Base-by-base conservation (phyloP, 2,113 vertebrate species). In the Ibidorhyncha struthersii region DNA sequence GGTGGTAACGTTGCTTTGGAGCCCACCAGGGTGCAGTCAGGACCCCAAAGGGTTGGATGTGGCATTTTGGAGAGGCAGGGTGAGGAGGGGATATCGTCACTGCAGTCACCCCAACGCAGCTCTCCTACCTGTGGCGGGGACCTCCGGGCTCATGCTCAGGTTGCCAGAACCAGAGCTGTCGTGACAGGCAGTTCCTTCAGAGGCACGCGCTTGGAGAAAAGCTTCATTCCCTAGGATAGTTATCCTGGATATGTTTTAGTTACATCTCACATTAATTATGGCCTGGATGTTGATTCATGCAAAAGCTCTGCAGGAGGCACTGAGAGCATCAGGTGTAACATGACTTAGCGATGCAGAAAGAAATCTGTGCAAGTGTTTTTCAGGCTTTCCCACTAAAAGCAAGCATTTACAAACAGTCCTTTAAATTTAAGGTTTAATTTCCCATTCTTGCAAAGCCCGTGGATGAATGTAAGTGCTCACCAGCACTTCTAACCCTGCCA, bases 331-430 rank as follows among this genome's bases (percentile, higher is more conserved):
- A 10, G 20, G 18, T 85, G 49, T 34, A 22, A 45, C 30, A 25
- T 0, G 1, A 41, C n/a, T 43, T 50, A 50, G 43, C 0, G 2
- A 70, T 27, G 19, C 30, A 29, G 55, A 32, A 38, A 56, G 63
- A 53, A 83, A 81, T 7, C 45, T 70, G 32, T 34, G 43, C 45
- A 43, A 61, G 40, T 7, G 25, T 32, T 77, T 90, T n/a, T 56
- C 36, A 66, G 45, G 32, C 11, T 40, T 84, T 86, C 45, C 43
- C 27, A 50, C 67, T 45, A 12, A 83, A 82, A 66, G 3, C 14
- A 85, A 79, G 10, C 4, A 30, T 70, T 66, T 52, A 25, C 58
- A 83, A 85, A n/a, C 18, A 86, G 15, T 38, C 49, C 49, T 61
- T 69, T 38, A 47, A 59, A 72, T 36, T 56, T 45, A 43, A 66